Evolutionary conservation across 2,888 invertebrate genomes (phyloP).

Genomic region (Fragum fragum): DNA sequence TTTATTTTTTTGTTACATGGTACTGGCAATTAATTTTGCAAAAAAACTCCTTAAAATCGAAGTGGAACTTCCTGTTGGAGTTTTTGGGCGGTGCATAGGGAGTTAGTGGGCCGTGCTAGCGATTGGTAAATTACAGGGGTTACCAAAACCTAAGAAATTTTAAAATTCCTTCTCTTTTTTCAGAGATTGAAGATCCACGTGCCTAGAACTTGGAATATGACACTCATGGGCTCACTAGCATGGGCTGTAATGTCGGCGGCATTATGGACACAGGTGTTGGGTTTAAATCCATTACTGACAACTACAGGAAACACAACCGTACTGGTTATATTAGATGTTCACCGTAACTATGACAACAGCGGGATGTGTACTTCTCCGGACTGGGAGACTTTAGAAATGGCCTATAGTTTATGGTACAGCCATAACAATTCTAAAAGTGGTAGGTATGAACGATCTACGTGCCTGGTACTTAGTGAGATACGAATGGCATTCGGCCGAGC

Average conservation of each 20-base stretch:
- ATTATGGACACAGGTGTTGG: slow-evolving; percentile 1
- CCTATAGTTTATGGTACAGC: slow-evolving; percentile 27
- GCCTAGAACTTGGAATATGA: background rate
- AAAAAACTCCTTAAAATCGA: no score
- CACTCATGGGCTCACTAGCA: background rate
- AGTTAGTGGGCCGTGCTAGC: no score
- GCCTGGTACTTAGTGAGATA: no score
- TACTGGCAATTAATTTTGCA: no score
- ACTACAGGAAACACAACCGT: slow-evolving; percentile 48
- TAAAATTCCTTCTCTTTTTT: background rate
- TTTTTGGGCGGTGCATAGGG: no score
- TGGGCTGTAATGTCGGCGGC: background rate
- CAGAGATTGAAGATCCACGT: background rate
- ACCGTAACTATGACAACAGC: slow-evolving; percentile 44
- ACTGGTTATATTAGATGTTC: slow-evolving; percentile 56
- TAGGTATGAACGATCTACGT: no score
- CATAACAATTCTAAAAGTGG: background rate
- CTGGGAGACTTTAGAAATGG: slow-evolving; percentile 49
- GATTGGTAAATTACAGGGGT: no score
- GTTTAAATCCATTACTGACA: slow-evolving; percentile 41
- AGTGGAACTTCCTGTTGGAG: no score
- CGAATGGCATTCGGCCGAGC: no score
- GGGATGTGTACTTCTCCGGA: slow-evolving; percentile 39
- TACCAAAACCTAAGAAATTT: no score
- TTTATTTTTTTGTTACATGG: no score